A percentile compares a stretch with the other conserved stretches of the same genome.
These are phyloP conservation scores for Babylonia areolata DNA, from an alignment of 1,140 invertebrate species.

Conservation along the genomic window DNA sequence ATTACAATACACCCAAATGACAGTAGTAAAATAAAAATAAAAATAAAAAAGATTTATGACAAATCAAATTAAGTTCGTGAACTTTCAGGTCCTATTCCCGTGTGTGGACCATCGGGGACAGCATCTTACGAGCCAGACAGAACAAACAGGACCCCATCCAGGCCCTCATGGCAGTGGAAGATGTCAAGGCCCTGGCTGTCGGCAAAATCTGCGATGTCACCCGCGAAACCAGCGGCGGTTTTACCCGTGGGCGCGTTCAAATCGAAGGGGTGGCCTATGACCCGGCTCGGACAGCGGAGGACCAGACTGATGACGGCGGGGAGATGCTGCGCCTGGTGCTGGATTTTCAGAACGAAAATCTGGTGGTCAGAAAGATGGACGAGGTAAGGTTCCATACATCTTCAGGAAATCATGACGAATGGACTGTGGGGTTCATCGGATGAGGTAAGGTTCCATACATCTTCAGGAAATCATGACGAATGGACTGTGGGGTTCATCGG, in stretches of 20 bases:
- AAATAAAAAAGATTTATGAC: too few relatives aligned
- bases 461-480: too few relatives aligned
- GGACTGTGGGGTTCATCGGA: too few relatives aligned
- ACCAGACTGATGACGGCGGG: neutral
- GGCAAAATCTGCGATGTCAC: constrained; percentile 66
- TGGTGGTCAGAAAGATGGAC: constrained; percentile 51
- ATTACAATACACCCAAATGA: too few relatives aligned
- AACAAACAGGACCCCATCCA: constrained; percentile 57
- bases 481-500: too few relatives aligned
- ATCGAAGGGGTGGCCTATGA: constrained; percentile 53
- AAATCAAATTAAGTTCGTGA: too few relatives aligned
- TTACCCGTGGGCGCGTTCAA: constrained; percentile 60
- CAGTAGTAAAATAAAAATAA: too few relatives aligned
- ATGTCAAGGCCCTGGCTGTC: constrained; percentile 47
- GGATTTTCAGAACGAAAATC: constrained; percentile 72
- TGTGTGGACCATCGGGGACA: constrained; percentile 65
- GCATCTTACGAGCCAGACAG: constrained; percentile 58
- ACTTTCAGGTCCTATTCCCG: constrained; percentile 34
- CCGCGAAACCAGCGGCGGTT: constrained; percentile 66
- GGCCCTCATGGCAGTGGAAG: constrained; percentile 52
- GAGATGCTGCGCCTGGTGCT: constrained; percentile 41
- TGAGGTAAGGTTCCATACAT: constrained; percentile 33
- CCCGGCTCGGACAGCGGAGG: neutral
- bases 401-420: too few relatives aligned
- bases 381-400: constrained; percentile 31